phyloP scores from a whole-genome alignment of 1,140 invertebrate genomes.

The Drosophila nannoptera region DNA sequence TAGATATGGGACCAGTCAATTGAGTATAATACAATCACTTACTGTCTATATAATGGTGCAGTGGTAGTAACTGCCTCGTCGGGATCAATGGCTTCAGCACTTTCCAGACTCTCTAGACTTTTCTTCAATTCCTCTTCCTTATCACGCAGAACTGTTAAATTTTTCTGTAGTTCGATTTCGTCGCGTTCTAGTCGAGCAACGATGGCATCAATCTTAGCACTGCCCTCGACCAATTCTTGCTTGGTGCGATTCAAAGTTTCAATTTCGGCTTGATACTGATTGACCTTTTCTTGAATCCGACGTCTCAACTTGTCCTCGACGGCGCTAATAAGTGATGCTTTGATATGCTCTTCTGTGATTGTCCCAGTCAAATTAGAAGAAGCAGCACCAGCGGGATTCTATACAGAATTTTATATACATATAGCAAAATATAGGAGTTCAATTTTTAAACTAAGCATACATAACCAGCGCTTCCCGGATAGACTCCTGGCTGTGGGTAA shows the following conservation, averaged over 20 bases:
- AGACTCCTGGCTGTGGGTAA: slow-evolving; percentile 76
- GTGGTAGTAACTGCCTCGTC: slow-evolving; percentile 98
- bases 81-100: slow-evolving; percentile 91
- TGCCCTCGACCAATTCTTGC: slow-evolving; percentile 92
- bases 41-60: slow-evolving; percentile 97
- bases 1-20: background rate
- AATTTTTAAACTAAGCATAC: slow-evolving; percentile 34
- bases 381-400: slow-evolving; percentile 54
- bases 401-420: slow-evolving; percentile 12
- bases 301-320: slow-evolving; percentile 95
- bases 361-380: slow-evolving; percentile 82
- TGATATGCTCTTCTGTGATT: slow-evolving; percentile 96
- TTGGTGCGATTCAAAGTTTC: slow-evolving; percentile 93
- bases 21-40: slow-evolving; percentile 62
- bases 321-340: slow-evolving; percentile 94
- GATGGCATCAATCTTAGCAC: slow-evolving; percentile 90
- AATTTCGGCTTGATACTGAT: slow-evolving; percentile 93
- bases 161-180: slow-evolving; percentile 91
- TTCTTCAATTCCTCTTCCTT: slow-evolving; percentile 93
- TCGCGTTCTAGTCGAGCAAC: slow-evolving; percentile 91
- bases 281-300: slow-evolving; percentile 92
- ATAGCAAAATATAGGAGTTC: background rate
- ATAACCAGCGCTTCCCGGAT: slow-evolving; percentile 77
- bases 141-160: slow-evolving; percentile 89
- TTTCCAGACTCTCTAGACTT: slow-evolving; percentile 87